phyloP scores from a whole-genome alignment of 2,113 vertebrate species.

The Addax nasomaculatus region DNA sequence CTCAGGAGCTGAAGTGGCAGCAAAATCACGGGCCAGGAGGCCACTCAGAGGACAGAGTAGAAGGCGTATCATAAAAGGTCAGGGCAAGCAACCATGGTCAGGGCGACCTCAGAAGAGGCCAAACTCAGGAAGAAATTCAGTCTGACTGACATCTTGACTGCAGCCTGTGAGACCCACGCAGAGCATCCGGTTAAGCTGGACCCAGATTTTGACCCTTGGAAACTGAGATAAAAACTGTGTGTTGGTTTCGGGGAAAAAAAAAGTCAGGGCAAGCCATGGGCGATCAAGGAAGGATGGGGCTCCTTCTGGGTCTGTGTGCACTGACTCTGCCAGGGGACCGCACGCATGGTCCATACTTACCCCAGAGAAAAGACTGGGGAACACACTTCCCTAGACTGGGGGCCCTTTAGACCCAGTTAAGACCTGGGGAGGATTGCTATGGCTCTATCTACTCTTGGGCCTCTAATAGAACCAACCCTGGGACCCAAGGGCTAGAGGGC shows the following conservation, averaged over 20 bases:
- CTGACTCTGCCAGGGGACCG: neutral
- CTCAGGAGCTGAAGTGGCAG: neutral
- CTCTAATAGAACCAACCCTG: neutral
- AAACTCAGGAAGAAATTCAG: neutral
- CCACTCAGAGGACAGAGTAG: neutral
- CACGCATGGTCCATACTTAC: neutral
- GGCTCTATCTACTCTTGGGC: fast-evolving
- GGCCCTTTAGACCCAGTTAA: neutral
- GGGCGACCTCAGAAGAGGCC: neutral
- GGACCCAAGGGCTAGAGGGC: neutral
- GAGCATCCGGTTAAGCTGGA: neutral
- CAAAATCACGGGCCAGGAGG: neutral
- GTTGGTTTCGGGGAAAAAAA: neutral
- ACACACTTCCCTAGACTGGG: neutral
- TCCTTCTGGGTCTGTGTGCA: neutral
- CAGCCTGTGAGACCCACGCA: neutral
- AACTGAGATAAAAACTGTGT: neutral
- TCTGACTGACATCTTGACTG: neutral
- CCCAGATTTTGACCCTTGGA: neutral
- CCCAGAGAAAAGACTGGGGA: neutral
- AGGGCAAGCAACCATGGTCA: neutral
- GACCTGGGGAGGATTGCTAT: neutral
- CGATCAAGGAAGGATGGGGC: neutral
- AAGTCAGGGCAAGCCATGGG: neutral
- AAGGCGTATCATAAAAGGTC: too few species aligned